These are phyloP conservation scores for Lithophane leautieri DNA, from an alignment of 2,888 invertebrate genomes.

Conservation along the genomic window DNA sequence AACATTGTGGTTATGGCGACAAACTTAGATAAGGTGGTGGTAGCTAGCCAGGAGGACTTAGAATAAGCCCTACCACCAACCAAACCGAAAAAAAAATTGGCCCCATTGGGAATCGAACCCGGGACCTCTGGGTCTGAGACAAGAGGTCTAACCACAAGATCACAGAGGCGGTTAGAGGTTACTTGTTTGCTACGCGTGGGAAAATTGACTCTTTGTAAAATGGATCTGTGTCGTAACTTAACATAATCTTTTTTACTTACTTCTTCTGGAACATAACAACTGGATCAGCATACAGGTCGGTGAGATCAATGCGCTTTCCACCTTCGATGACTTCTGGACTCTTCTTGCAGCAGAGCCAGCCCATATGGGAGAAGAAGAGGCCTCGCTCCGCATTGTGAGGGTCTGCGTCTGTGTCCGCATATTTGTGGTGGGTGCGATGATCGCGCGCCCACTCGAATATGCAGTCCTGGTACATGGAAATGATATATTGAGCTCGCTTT, in stretches of 20 bases:
- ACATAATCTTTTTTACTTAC: slow-evolving; percentile 85
- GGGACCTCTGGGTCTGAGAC: no score
- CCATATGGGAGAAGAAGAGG: slow-evolving; percentile 98
- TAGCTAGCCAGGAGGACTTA: no score
- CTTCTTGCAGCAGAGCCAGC: slow-evolving; percentile 97
- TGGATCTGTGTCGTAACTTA: not conserved
- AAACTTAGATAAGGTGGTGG: no score
- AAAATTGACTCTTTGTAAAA: not conserved
- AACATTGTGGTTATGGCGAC: no score
- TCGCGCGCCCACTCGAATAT: slow-evolving; percentile 93
- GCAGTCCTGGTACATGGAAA: slow-evolving; percentile 85
- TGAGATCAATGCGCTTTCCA: slow-evolving; percentile 95
- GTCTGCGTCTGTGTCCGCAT: slow-evolving; percentile 96
- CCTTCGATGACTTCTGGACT: slow-evolving; percentile 96
- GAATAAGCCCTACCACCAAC: no score
- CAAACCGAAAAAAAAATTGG: no score
- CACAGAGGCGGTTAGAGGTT: not conserved
- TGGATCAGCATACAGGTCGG: slow-evolving; percentile 95
- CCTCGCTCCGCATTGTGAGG: slow-evolving; percentile 97
- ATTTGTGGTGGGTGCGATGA: slow-evolving; percentile 96
- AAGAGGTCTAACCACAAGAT: no score
- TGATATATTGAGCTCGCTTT: not conserved
- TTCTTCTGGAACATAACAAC: slow-evolving; percentile 96
- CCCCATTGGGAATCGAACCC: no score
- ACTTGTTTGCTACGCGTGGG: not conserved